Evolutionary conservation across 2,797 vertebrate genomes (phyloP).

Genomic region (Mallotus villosus): DNA sequence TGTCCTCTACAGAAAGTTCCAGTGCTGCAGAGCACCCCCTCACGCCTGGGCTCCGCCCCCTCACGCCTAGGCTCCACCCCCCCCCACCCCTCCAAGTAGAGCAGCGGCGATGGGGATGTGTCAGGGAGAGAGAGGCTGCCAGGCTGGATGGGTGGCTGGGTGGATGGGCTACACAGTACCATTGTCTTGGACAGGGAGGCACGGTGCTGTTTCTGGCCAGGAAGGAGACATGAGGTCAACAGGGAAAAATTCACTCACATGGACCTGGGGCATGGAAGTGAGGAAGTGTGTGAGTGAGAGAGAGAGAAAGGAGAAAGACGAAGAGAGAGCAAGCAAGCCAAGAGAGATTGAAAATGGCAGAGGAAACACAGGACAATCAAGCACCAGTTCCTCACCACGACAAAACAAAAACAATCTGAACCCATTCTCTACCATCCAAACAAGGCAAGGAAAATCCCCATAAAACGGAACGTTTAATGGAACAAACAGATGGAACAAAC

Average conservation of each 20-base stretch:
- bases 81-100: neutral
- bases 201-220: conserved; percentile 69
- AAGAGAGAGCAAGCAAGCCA: neutral
- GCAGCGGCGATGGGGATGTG: neutral
- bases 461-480: conserved; percentile 21
- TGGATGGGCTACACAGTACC: conserved; percentile 51
- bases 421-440: conserved; percentile 51
- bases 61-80: too few species aligned
- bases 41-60: too few species aligned
- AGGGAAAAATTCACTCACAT: conserved; percentile 71
- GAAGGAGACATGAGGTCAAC: conserved; percentile 75
- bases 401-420: conserved; percentile 39
- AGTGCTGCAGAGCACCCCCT: neutral
- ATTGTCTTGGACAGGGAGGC: conserved; percentile 56
- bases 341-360: neutral
- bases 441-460: conserved; percentile 46
- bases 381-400: conserved; percentile 43
- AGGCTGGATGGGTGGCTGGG: conserved; percentile 11
- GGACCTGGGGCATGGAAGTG: conserved; percentile 55
- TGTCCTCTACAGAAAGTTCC: neutral
- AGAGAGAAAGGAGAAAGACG: neutral
- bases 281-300: conserved; percentile 43
- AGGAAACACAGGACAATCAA: conserved; percentile 42
- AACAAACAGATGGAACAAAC: conserved; percentile 36
- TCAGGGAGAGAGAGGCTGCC: neutral